Percentiles rank a stretch among this genome's conserved stretches.
Evolutionary conservation across 2,797 vertebrate species (phyloP).

Genomic region (Allobates femoralis): DNA sequence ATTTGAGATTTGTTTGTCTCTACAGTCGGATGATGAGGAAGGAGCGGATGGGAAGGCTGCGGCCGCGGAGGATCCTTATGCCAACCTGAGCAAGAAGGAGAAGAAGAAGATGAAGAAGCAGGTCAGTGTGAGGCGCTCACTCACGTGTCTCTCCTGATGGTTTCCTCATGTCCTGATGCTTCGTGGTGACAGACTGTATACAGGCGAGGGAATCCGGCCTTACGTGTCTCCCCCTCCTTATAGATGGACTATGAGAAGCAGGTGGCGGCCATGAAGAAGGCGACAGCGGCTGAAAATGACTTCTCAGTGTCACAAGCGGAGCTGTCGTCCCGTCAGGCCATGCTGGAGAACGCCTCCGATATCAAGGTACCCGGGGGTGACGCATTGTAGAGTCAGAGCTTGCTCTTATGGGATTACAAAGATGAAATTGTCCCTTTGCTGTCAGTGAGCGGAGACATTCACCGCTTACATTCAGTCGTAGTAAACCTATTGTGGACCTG

Average conservation of each 20-base stretch:
- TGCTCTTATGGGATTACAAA: too few species aligned
- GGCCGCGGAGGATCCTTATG: conserved; percentile 77
- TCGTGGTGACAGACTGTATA: too few species aligned
- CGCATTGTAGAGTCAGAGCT: neutral
- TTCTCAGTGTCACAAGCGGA: conserved; percentile 93
- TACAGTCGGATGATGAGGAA: conserved; percentile 69
- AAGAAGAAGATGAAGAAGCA: conserved; percentile 91
- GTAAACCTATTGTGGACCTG: too few species aligned
- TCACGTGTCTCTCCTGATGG: too few species aligned
- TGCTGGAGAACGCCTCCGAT: conserved; percentile 93
- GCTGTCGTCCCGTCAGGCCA: conserved; percentile 90
- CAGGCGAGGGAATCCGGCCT: too few species aligned
- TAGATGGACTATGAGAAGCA: conserved; percentile 90
- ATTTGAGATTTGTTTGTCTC: neutral
- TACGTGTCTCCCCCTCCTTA: neutral
- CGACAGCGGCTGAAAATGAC: conserved; percentile 85
- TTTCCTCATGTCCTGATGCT: too few species aligned
- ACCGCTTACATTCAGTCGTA: too few species aligned
- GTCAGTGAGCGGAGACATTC: too few species aligned
- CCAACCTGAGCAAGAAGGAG: conserved; percentile 89
- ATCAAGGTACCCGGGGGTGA: conserved; percentile 81
- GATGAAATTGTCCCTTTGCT: too few species aligned
- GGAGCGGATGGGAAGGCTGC: conserved; percentile 70
- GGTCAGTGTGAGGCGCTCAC: conserved; percentile 76
- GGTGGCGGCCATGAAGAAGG: conserved; percentile 83